Conservation (phyloP, 2,113 vertebrate species). For the Takifugu flavidus region DNA sequence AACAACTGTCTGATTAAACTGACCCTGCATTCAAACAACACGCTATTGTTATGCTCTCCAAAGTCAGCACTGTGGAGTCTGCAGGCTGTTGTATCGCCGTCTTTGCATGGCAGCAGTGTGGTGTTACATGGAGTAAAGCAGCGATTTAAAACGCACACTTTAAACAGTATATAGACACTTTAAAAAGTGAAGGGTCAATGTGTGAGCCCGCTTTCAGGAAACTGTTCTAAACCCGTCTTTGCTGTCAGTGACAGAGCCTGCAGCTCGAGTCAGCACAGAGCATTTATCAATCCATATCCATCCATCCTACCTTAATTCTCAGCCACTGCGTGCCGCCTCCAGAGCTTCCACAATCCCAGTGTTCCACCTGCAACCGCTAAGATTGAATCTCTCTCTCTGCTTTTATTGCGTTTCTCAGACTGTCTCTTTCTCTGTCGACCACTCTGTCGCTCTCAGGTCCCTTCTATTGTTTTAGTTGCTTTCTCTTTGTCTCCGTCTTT, state of each 20-base stretch:
- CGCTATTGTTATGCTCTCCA: constrained; percentile 54
- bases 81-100: constrained; percentile 26
- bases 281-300: constrained; percentile 16
- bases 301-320: constrained; percentile 49
- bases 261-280: constrained; percentile 2
- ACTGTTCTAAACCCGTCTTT: constrained; percentile 5
- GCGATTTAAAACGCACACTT: too few species aligned
- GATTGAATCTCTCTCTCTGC: constrained; percentile 13
- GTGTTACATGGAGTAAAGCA: constrained; percentile 9
- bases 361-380: constrained; percentile 33
- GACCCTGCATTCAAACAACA: constrained; percentile 52
- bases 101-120: constrained; percentile 13
- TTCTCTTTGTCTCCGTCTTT: constrained; percentile 9
- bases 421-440: constrained; percentile 13
- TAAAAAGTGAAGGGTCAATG: too few species aligned
- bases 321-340: constrained; percentile 32
- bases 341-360: constrained; percentile 34
- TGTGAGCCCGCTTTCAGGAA: too few species aligned
- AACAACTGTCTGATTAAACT: constrained; percentile 59
- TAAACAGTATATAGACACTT: too few species aligned
- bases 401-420: neutral
- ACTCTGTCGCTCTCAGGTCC: constrained; percentile 19
- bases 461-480: constrained; percentile 2
- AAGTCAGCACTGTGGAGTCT: constrained; percentile 46
- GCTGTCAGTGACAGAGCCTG: constrained; percentile 4